Evolutionary conservation across 1,140 invertebrate species (phyloP).

Genomic region (Scaptomyza hsui): DNA sequence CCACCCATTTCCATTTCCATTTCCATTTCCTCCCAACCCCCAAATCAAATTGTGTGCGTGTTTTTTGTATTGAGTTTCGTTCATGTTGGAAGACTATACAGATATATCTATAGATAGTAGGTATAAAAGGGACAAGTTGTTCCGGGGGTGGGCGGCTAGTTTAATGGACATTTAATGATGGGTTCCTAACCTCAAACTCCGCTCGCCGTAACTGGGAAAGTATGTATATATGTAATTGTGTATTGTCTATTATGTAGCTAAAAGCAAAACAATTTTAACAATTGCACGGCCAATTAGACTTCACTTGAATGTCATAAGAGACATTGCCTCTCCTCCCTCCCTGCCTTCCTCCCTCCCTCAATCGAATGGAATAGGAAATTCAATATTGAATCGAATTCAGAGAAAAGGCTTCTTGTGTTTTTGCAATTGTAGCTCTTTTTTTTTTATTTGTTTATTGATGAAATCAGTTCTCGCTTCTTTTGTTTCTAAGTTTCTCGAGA

Average conservation of each 20-base stretch:
- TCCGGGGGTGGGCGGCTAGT: slow-evolving; percentile 6
- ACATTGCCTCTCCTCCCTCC: neutral
- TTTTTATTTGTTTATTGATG: neutral
- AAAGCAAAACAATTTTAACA: slow-evolving; percentile 22
- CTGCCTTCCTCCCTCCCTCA: too few species aligned
- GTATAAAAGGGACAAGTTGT: neutral
- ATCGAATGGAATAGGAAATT: too few species aligned
- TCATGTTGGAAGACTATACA: too few species aligned
- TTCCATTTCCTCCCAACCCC: neutral
- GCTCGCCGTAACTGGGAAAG: neutral
- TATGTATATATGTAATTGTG: neutral
- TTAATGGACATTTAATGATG: slow-evolving; percentile 61
- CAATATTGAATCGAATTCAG: too few species aligned
- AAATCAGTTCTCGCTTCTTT: neutral
- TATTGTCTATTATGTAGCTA: neutral
- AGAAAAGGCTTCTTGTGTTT: too few species aligned
- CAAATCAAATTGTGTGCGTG: neutral
- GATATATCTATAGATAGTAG: too few species aligned
- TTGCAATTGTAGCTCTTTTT: neutral
- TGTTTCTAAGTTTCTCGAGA: neutral
- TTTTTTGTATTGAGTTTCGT: too few species aligned
- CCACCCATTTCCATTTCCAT: slow-evolving; percentile 7
- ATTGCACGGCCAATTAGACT: slow-evolving; percentile 59
- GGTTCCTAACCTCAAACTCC: slow-evolving; percentile 4
- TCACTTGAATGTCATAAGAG: slow-evolving; percentile 64